Conservation (phyloP, 2,113 vertebrate species). For the Leptobrachium ailaonicum region DNA sequence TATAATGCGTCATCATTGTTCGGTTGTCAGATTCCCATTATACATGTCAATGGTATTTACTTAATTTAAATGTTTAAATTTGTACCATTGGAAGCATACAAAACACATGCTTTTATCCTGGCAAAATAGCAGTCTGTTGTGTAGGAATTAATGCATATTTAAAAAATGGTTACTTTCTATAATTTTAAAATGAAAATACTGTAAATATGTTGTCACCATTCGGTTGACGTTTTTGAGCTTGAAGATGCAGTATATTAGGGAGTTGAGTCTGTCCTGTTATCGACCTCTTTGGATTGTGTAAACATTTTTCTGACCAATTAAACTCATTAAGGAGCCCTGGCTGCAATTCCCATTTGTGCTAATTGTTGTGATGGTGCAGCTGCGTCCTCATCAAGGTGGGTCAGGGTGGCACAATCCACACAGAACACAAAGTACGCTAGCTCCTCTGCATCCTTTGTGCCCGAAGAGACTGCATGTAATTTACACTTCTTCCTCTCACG, state of each 20-base stretch:
- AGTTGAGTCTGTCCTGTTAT: background rate
- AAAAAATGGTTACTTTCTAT: too few relatives aligned
- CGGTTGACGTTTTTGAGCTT: too few relatives aligned
- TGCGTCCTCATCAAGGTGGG: background rate
- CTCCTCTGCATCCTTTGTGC: background rate
- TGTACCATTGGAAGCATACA: too few relatives aligned
- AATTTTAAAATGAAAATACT: too few relatives aligned
- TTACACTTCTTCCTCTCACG: background rate
- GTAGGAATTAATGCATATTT: too few relatives aligned
- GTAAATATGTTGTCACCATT: too few relatives aligned
- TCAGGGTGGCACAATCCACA: background rate
- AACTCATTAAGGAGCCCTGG: background rate
- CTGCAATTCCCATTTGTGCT: background rate
- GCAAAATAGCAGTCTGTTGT: too few relatives aligned
- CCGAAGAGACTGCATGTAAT: background rate
- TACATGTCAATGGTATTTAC: too few relatives aligned
- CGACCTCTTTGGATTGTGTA: background rate
- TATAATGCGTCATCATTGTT: too few relatives aligned
- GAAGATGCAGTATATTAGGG: background rate
- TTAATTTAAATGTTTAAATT: too few relatives aligned
- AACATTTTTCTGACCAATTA: slow-evolving; percentile 4
- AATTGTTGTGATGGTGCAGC: background rate
- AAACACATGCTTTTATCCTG: too few relatives aligned
- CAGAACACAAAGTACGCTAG: background rate
- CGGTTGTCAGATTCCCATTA: too few relatives aligned